Evolutionary conservation across 2,113 vertebrate genomes (phyloP), one percentile per base, ranked within the genome.

Genomic region (Jaculus jaculus): DNA sequence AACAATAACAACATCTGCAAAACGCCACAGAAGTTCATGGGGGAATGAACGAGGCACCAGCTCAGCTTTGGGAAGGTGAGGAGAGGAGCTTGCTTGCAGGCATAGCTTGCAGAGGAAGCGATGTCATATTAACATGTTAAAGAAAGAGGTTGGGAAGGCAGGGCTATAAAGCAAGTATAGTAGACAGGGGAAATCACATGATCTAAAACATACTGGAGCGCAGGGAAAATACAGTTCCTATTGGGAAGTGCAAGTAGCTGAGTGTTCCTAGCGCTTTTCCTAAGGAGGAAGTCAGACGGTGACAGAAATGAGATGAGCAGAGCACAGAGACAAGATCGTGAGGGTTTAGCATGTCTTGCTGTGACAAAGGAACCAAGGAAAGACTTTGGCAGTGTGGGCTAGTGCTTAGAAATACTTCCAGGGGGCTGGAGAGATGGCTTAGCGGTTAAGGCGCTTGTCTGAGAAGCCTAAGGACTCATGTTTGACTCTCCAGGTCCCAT

Each of bases 381-480:
- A 90, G 71, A 65, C 47, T 75, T 84, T 79, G 91, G 47, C 60
- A 72, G 47, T n/a, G 23, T 69, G 30, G 13, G 39, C n/a, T 3
- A 3, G 9, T 66, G 73, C 66, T 84, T 65, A 75, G 68, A 95
- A 72, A 84, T 84, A 32, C 42, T 34, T 47, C 42, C 42, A 47
- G 42, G 42, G 42, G 42, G 42, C 42, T 47, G 42, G 8, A 47
- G 42, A 8, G 42, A 47, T 47, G 42, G 42, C 42, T 47, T 47
- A 47, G 42, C 8, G 42, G 42, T 47, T 47, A 47, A 47, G 42
- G 42, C 42, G 42, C 42, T 47, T 47, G 42, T 8, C 42, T 47
- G 42, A 47, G 42, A 47, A 47, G 42, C 42, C 42, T 47, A 47
- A 47, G 42, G 42, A 47, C 42, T 47, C 42, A 47, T 47, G 42